Base-by-base conservation (phyloP, 1,140 invertebrate species). In the Drosophila neocordata region DNA sequence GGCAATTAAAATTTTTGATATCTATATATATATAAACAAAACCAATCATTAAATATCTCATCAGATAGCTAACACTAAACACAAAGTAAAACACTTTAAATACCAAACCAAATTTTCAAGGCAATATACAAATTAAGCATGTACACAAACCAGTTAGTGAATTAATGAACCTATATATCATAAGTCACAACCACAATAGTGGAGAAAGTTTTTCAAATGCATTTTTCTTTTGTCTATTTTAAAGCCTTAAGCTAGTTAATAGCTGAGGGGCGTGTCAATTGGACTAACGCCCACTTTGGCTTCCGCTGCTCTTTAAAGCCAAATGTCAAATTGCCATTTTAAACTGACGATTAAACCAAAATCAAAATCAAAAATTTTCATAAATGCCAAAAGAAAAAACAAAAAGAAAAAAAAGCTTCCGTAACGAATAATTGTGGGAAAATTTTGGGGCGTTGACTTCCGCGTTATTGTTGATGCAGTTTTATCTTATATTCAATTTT, bases 321-420 rank as follows among this genome's bases (percentile, higher is more conserved):
- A 75, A 75, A 74, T 62, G 68, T 74, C 68, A 70, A 70, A 71
- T 27, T 58, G 61, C 53, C 51, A 61, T 53, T 38, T 35, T 65
- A 55, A 57, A 69, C 44, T 41, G 48, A 57, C 61, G 62, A 72
- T 70, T 58, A 75, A 62, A 72, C 15, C 9, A 20, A 20, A 48
- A 20, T 31, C 12, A 2, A 59, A 73, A 65, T 60, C 71, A 65
- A 60, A 60, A 31, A 20, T 73, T 73, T 69, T 56, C 27, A 31
- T 56, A 34, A 56, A 56, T 56, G 53, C 53, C 53, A 48, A 48
- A 48, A 15, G 2, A 12, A 35, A 12, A 34, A 1, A 4, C 12
- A 41, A 41, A 34, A 34, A 1, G 4, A n/a, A 41, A 41, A n/a
- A 1, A 7, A 8, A 18, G 53, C 53, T 56, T 56, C 53, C 53